These are phyloP conservation scores for Gambelia wislizenii DNA, from an alignment of 2,797 vertebrate genomes.

Conservation along the genomic window DNA sequence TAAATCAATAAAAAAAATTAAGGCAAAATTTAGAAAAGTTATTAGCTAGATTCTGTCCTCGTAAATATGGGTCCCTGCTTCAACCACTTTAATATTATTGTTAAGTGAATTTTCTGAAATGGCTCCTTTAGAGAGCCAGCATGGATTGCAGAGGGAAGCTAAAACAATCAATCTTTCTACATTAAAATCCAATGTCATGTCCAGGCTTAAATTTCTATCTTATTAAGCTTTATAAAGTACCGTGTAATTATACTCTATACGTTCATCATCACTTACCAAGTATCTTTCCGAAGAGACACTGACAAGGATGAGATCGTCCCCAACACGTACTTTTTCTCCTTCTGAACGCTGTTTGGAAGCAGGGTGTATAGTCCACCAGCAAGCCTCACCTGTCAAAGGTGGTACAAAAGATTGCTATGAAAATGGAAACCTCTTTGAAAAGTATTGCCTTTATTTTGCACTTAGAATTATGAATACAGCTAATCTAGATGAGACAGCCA, in stretches of 20 bases:
- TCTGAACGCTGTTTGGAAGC: slow-evolving; percentile 96
- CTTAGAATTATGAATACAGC: not conserved
- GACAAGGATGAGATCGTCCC: slow-evolving; percentile 96
- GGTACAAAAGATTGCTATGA: slow-evolving; percentile 18
- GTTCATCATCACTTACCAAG: slow-evolving; percentile 84
- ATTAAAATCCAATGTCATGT: not conserved
- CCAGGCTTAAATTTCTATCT: not conserved
- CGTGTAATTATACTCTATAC: slow-evolving; percentile 42
- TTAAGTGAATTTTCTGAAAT: not conserved
- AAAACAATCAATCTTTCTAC: not conserved
- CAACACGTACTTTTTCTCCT: slow-evolving; percentile 95
- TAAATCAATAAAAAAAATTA: not conserved
- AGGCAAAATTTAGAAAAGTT: not conserved
- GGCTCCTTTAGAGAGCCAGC: not conserved
- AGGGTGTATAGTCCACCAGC: slow-evolving; percentile 98
- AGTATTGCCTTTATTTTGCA: not conserved
- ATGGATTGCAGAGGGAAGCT: not conserved
- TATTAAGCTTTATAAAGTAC: not conserved
- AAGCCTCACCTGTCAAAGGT: slow-evolving; percentile 87
- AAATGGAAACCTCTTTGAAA: not conserved
- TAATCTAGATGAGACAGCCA: too few species aligned
- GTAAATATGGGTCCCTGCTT: slow-evolving; percentile 1
- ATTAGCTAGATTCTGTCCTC: not conserved
- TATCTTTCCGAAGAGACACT: slow-evolving; percentile 96
- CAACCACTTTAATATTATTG: not conserved